Evolutionary conservation across 1,140 invertebrate genomes (phyloP), one percentile per base, ranked within the genome.

Genomic region (Nilaparvata lugens): DNA sequence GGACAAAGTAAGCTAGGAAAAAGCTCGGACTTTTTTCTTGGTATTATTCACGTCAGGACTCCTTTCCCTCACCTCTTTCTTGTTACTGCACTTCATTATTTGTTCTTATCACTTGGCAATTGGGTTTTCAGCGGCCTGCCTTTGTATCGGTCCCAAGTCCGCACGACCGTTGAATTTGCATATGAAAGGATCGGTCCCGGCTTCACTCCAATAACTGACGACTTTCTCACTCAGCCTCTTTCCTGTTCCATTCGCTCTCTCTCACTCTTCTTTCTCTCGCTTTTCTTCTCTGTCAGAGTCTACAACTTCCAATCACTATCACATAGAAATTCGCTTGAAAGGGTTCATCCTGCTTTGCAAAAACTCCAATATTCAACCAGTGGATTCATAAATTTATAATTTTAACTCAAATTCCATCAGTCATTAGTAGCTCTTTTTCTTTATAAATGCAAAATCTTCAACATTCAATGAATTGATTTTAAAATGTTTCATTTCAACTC

Each of bases 281-380:
- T 60, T 38, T 35, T 24, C 35, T 38, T 54, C 28, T 51, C 52
- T 61, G 11, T 56, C 23, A 23, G n/a, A n/a, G n/a, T n/a, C 31
- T 35, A 11, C 25, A 3, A 28, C 3, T 28, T 28, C 25, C 25
- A 28, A 35, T 11, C 31, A 35, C 31, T 35, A 35, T 35, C 31
- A n/a, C n/a, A 11, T 35, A 35, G 31, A 11, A 1, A 6, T 11
- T 35, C 28, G 31, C 31, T 35, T 35, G 31, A 35, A 35, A 35
- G 31, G 31, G 31, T 35, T 35, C 31, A 35, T 35, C 31, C 31
- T 35, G 31, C 2, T 35, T 35, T 35, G 31, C 31, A 35, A 35
- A 11, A 35, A 1, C 13, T 35, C 25, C 25, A 28, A 28, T 7
- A 28, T 28, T 7, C 31, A 35, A 35, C 7, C 1, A 6, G n/a